Conservation (phyloP, 2,888 invertebrate genomes). For the Ommatoiulus sabulosus region DNA sequence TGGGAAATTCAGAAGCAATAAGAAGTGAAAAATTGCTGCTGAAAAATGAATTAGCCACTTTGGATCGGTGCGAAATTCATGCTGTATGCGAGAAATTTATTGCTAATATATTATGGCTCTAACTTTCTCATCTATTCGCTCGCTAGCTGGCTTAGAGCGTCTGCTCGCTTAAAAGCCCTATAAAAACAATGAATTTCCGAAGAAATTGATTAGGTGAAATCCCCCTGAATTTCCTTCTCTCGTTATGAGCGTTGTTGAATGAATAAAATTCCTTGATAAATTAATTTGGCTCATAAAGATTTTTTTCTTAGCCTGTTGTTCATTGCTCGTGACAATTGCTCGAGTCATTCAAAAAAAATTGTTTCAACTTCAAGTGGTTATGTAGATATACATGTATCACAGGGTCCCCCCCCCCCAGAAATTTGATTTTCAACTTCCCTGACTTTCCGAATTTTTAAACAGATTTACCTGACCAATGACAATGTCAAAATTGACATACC, state of each 20-base stretch:
- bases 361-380: too few relatives aligned
- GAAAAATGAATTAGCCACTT: slow-evolving; percentile 35
- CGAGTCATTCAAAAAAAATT: not conserved
- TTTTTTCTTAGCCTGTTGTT: not conserved
- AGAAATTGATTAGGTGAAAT: slow-evolving; percentile 16
- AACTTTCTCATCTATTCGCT: not conserved
- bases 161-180: not conserved
- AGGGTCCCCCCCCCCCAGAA: too few relatives aligned
- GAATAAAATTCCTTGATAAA: not conserved
- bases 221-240: not conserved
- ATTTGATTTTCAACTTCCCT: too few relatives aligned
- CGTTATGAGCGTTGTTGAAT: not conserved
- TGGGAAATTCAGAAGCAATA: not conserved
- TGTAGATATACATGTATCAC: not conserved
- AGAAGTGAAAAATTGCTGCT: slow-evolving; percentile 40
- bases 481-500: too few relatives aligned
- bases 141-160: not conserved
- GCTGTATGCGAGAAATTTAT: slow-evolving; percentile 5
- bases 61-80: slow-evolving; percentile 20
- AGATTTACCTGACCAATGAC: too few relatives aligned
- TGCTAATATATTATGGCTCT: slow-evolving; percentile 17
- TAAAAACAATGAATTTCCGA: not conserved
- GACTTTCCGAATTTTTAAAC: too few relatives aligned
- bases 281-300: not conserved
- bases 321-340: not conserved